A percentile compares a stretch with the other conserved stretches of the same genome.
phyloP scores from a whole-genome alignment of 2,797 vertebrate genomes.

The Echeneis naucrates region DNA sequence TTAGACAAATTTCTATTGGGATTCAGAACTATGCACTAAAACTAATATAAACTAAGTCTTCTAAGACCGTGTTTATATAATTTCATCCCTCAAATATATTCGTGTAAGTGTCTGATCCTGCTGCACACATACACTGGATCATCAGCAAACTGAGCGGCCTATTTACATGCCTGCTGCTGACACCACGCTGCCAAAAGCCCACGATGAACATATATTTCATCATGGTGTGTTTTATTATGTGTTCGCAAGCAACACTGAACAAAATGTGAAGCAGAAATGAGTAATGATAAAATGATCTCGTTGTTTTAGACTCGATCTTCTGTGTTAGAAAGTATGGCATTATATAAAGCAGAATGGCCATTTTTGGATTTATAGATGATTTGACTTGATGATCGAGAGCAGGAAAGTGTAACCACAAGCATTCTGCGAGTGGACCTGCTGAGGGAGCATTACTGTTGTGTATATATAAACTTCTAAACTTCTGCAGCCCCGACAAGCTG shows the following conservation, averaged over 20 bases:
- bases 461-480: too few relatives aligned
- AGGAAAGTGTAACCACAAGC: too few relatives aligned
- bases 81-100: neutral
- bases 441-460: too few relatives aligned
- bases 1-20: neutral
- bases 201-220: neutral
- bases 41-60: neutral
- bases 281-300: neutral
- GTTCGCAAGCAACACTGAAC: neutral
- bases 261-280: neutral
- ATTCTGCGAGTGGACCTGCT: too few relatives aligned
- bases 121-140: neutral
- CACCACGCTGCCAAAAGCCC: neutral
- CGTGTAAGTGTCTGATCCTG: neutral
- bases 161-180: constrained; percentile 5
- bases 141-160: neutral
- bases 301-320: neutral
- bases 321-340: neutral
- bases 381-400: too few relatives aligned
- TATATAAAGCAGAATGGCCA: too few relatives aligned
- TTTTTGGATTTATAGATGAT: too few relatives aligned
- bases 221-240: neutral
- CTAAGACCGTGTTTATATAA: neutral
- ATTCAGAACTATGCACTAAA: neutral
- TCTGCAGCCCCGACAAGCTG: neutral